These are phyloP conservation scores for Venustoraphidia nigricollis DNA, from an alignment of 2,888 invertebrate genomes.

Conservation along the genomic window DNA sequence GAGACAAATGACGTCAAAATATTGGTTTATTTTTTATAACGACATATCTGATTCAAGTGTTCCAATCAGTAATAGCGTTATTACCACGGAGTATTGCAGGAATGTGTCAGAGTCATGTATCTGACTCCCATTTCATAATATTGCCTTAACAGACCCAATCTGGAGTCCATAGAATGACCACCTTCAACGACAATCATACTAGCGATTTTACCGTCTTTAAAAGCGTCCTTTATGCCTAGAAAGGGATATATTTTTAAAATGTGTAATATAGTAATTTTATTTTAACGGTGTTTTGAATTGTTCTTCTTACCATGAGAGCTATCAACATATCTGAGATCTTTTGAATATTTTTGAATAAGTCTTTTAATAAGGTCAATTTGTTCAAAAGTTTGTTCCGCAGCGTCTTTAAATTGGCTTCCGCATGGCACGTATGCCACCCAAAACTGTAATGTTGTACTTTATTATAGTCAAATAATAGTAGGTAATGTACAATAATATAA, in stretches of 20 bases:
- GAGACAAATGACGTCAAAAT: too few relatives aligned
- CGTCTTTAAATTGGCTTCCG: slow-evolving; percentile 34
- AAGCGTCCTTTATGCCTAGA: slow-evolving; percentile 30
- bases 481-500: not conserved
- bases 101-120: slow-evolving; percentile 44
- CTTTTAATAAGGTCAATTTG: slow-evolving; percentile 46
- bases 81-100: slow-evolving; percentile 43
- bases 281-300: not conserved
- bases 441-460: slow-evolving; percentile 28
- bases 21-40: not conserved
- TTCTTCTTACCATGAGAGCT: not conserved
- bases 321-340: not conserved
- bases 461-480: not conserved
- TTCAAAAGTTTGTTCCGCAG: slow-evolving; percentile 37
- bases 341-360: slow-evolving; percentile 22
- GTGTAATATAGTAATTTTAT: not conserved
- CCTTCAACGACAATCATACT: slow-evolving; percentile 44
- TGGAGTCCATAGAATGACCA: slow-evolving; percentile 42
- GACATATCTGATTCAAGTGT: not conserved
- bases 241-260: not conserved
- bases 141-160: slow-evolving; percentile 35
- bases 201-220: slow-evolving; percentile 33
- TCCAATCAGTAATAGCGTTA: slow-evolving; percentile 16
- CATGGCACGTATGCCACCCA: slow-evolving; percentile 42
- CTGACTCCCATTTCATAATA: slow-evolving; percentile 42